These are phyloP conservation scores for Drosophila micromelanica DNA, from an alignment of 1,140 invertebrate genomes.

Conservation along the genomic window DNA sequence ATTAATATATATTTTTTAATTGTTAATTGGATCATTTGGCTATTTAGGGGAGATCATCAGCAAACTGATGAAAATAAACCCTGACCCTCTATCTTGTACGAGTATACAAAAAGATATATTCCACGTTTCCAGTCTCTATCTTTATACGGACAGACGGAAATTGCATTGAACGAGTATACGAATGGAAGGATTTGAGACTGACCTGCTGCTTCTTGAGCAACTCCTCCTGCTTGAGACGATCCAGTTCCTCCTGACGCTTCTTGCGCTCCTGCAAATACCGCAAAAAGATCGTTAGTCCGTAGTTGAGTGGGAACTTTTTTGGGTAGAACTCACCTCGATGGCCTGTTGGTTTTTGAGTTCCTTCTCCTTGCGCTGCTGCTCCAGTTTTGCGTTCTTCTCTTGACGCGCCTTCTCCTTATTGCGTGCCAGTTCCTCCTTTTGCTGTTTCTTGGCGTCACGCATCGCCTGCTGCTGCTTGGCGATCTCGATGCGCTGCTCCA, in stretches of 20 bases:
- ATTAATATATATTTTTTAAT: no score
- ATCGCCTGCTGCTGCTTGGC: slow-evolving; percentile 88
- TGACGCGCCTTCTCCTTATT: slow-evolving; percentile 85
- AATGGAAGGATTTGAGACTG: slow-evolving; percentile 13
- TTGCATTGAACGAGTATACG: no score
- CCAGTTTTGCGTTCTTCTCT: slow-evolving; percentile 91
- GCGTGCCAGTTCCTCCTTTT: slow-evolving; percentile 85
- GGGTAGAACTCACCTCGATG: slow-evolving; percentile 85
- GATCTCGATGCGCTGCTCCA: slow-evolving; percentile 88
- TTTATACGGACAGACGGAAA: not conserved
- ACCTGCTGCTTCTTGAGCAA: slow-evolving; percentile 94
- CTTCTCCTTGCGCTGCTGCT: slow-evolving; percentile 90
- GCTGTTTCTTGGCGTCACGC: slow-evolving; percentile 86
- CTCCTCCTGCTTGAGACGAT: slow-evolving; percentile 93
- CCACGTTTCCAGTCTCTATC: no score
- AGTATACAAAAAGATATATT: no score
- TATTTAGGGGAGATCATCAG: no score
- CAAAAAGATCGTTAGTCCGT: slow-evolving; percentile 39
- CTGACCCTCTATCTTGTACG: no score
- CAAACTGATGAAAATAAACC: no score
- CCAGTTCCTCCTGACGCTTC: slow-evolving; percentile 93
- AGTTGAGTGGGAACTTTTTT: not conserved
- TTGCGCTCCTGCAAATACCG: slow-evolving; percentile 91
- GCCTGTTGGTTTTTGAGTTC: slow-evolving; percentile 90
- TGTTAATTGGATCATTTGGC: no score